Evolutionary conservation across 2,113 vertebrate species (phyloP), one percentile per base, ranked within the genome.

Genomic region (Ctenodactylus gundi): DNA sequence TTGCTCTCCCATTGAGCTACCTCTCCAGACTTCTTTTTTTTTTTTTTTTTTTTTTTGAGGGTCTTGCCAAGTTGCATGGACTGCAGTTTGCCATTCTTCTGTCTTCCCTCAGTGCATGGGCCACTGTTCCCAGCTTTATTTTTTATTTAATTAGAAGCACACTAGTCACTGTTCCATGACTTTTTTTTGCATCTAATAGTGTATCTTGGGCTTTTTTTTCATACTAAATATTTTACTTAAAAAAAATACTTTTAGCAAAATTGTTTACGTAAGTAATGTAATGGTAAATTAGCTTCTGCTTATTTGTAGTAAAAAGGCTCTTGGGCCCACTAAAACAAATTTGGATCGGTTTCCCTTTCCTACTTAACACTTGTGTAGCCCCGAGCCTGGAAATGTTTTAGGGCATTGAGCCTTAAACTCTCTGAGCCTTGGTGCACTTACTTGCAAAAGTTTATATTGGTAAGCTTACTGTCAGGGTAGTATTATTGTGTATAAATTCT

Each of bases 221-320:
- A 70, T 65, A 73, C 73, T 86, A 86, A 57, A 91, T 84, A 72
- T 73, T 86, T 95, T 73, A 27, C 82, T 82, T 84, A 17, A 57
- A 20, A 70, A 34, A 49, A 87, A 84, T 39, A 78, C 25, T 23
- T 34, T 67, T 91, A 80, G 39, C 27, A 89, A 82, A 75, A 72
- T 21, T 75, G 1, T 57, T 77, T 89, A 18, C 12, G 44, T 31
- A 34, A 10, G 15, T 62, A 44, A 39, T 88, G 1, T 65, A 58
- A 20, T 72, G 17, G 41, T 87, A 68, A 68, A 75, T 73, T 67
- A 62, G 34, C 29, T 65, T 77, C 18, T 83, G 49, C 39, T 53
- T n/a, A 39, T 88, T 36, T 31, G 29, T 27, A 39, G 46, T 53
- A 51, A 76, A n/a, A 80, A 87, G 60, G 29, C 12, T n/a, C 68